phyloP scores from a whole-genome alignment of 2,888 invertebrate genomes.

The Epinotia ramella region DNA sequence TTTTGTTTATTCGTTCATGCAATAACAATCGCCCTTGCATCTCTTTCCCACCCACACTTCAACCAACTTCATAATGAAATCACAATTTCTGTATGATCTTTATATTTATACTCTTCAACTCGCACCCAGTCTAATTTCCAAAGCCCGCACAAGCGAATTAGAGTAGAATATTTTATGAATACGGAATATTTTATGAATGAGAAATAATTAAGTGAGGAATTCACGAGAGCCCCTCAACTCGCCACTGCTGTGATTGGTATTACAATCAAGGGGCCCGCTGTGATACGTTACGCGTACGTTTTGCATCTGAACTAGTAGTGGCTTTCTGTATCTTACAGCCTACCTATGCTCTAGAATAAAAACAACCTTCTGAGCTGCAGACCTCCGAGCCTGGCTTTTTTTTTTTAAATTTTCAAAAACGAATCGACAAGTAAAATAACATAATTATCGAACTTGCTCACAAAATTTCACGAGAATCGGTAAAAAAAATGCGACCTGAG shows the following conservation, averaged over 20 bases:
- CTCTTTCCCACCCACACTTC: neutral
- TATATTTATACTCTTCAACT: neutral
- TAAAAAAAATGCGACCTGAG: too few relatives aligned
- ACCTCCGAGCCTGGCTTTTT: too few relatives aligned
- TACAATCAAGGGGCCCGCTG: neutral
- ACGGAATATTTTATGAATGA: slow-evolving; percentile 9
- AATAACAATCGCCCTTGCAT: neutral
- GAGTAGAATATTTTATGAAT: slow-evolving; percentile 13
- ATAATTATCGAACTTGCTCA: too few relatives aligned
- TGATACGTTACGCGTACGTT: too few relatives aligned
- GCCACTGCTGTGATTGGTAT: neutral
- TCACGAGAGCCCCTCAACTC: neutral
- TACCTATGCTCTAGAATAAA: too few relatives aligned
- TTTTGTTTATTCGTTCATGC: too few relatives aligned
- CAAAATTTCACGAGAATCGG: too few relatives aligned
- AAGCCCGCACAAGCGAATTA: neutral
- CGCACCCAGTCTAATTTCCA: neutral
- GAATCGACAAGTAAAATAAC: too few relatives aligned
- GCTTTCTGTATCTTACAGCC: too few relatives aligned
- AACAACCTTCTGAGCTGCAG: too few relatives aligned
- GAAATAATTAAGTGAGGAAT: slow-evolving; percentile 10
- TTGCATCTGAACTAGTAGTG: too few relatives aligned
- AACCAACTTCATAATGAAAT: neutral
- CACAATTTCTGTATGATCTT: neutral
- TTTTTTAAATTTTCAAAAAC: too few relatives aligned